Evolutionary conservation across 2,888 invertebrate species (phyloP), one percentile per base, ranked within the genome.

Genomic region (Oscheius sp.): DNA sequence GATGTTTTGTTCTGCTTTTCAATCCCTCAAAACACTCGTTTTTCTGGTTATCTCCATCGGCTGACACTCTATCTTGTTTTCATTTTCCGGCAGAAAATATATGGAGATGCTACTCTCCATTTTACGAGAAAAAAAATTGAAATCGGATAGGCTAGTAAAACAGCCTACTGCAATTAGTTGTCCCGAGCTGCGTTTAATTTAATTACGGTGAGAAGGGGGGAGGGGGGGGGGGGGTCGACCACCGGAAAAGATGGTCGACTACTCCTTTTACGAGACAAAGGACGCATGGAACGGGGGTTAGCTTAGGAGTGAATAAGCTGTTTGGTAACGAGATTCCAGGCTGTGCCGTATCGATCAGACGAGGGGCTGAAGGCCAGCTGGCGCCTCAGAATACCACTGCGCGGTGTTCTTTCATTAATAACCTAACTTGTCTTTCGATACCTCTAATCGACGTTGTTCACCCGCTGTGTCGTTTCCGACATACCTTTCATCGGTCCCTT

Each of bases 281-380:
- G 36, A 47, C 3, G 8, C 12, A 47, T 20, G 24, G 47, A 47
- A 47, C 14, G 22, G 59, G 26, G 59, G n/a, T 44, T 17, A 24
- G 41, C 54, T 54, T 54, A 59, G 28, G 44, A 44, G 59, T 28
- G 44, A 59, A 30, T 59, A 59, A 59, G 59, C 59, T 54, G 41
- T 59, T 59, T 59, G 59, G 41, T 59, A 59, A 59, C 59, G 59
- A 59, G 59, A 59, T 59, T 59, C 59, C 59, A 59, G 59, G 41
- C 41, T 44, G 59, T 59, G 59, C 26, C 59, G 59, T 59, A 59
- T 59, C 59, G 59, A 59, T 59, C 59, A 41, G 59, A 38, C 57
- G 54, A 54, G 49, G 22, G n/a, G 30, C 12, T n/a, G n/a, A n/a
- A 20, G 59, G 26, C 59, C 59, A 59, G 59, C 59, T 59, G 59